Conservation (phyloP, 2,113 vertebrate species). For the Lethenteron camtschaticum region DNA sequence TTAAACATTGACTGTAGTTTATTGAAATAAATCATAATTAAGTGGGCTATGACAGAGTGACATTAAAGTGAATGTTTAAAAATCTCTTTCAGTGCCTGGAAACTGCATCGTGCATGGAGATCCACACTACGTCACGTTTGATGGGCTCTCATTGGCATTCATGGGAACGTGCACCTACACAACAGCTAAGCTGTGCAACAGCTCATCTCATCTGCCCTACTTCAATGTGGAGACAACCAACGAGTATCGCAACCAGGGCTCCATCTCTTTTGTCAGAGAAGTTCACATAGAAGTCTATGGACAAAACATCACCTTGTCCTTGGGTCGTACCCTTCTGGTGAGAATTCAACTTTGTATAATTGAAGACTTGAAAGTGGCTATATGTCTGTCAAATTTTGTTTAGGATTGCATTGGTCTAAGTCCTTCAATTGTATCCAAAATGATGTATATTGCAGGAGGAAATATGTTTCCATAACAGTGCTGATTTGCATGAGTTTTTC, state of each 20-base stretch:
- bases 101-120: conserved; percentile 18
- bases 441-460: too few relatives aligned
- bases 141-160: conserved; percentile 20
- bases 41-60: too few relatives aligned
- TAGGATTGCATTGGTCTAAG: neutral
- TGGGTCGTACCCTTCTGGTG: conserved; percentile 44
- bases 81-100: conserved; percentile 1
- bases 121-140: conserved; percentile 36
- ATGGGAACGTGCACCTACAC: conserved; percentile 69
- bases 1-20: too few relatives aligned
- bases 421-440: too few relatives aligned
- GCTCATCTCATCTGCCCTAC: conserved; percentile 22
- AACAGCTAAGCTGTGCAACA: conserved; percentile 32
- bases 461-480: too few relatives aligned
- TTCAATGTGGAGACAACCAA: conserved; percentile 49
- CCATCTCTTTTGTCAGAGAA: conserved; percentile 45
- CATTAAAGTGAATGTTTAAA: too few relatives aligned
- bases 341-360: conserved; percentile 7
- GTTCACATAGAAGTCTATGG: conserved; percentile 28
- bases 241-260: conserved; percentile 41
- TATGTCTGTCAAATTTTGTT: conserved; percentile 8
- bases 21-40: too few relatives aligned
- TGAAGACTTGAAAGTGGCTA: neutral
- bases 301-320: conserved; percentile 27
- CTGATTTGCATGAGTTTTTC: too few relatives aligned